Conservation (phyloP, 2,113 vertebrate species). For the Halichoerus grypus region DNA sequence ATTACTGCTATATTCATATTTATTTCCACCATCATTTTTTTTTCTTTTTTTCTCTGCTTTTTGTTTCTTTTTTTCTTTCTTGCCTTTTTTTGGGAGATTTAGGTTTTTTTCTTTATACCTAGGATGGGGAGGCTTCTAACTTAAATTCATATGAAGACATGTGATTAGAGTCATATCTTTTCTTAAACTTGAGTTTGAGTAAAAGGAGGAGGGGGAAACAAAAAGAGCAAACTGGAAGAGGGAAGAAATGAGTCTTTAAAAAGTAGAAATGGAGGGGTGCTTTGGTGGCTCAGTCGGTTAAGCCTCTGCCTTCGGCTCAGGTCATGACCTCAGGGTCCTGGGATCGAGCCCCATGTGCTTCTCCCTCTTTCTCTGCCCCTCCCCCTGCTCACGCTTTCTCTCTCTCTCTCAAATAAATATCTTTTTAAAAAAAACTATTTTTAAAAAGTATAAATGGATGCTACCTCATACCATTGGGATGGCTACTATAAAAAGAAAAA, state of each 20-base stretch:
- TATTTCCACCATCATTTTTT: neutral
- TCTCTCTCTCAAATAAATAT: neutral
- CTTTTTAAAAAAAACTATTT: neutral
- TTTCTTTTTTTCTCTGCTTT: neutral
- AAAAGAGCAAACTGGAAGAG: neutral
- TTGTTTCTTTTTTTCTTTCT: slow-evolving; percentile 32
- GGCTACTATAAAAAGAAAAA: neutral
- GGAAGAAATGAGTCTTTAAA: neutral
- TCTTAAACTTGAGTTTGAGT: slow-evolving; percentile 6
- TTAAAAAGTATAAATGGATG: neutral
- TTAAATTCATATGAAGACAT: neutral
- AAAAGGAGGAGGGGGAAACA: neutral
- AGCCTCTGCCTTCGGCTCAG: neutral
- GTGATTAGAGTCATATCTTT: neutral
- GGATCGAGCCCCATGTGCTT: neutral
- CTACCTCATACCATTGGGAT: neutral
- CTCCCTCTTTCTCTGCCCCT: neutral
- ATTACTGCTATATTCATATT: neutral
- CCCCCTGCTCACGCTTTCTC: neutral
- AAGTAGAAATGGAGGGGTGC: neutral
- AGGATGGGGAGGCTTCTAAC: neutral
- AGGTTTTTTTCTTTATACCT: neutral
- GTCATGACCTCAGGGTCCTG: neutral
- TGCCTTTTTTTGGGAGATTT: neutral
- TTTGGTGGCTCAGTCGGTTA: neutral